Percentiles rank a stretch among this genome's conserved stretches.
Conservation (phyloP, 2,888 invertebrate species). For the Orthosia incerta region DNA sequence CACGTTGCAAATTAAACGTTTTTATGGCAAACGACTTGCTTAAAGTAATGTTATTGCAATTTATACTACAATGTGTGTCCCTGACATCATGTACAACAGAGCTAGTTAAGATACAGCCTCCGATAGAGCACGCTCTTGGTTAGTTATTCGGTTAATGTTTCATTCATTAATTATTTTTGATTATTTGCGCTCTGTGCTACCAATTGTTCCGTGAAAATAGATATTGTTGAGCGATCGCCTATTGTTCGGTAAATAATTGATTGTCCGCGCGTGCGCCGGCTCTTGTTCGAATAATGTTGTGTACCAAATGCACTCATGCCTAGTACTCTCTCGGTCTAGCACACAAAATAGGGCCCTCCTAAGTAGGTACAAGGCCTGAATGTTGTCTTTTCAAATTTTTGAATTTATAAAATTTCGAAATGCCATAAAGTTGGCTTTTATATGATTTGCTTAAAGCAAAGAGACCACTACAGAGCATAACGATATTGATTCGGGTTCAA, state of each 20-base stretch:
- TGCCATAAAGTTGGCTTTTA: neutral
- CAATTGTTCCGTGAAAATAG: constrained; percentile 43
- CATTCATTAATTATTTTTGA: constrained; percentile 36
- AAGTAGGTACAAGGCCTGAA: too few relatives aligned
- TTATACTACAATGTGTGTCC: constrained; percentile 15
- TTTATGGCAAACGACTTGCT: constrained; percentile 37
- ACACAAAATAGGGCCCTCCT: neutral
- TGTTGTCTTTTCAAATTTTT: neutral
- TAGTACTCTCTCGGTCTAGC: too few relatives aligned
- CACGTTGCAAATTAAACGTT: constrained; percentile 36
- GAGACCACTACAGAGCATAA: neutral
- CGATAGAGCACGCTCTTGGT: constrained; percentile 18
- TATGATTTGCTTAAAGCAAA: neutral
- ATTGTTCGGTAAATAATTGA: constrained; percentile 61
- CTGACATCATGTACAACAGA: constrained; percentile 32
- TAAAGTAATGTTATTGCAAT: constrained; percentile 25
- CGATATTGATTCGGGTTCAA: neutral
- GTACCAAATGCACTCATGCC: too few relatives aligned
- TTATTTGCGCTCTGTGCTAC: constrained; percentile 28
- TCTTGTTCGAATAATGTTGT: constrained; percentile 22
- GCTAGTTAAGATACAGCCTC: constrained; percentile 19
- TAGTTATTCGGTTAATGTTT: constrained; percentile 3
- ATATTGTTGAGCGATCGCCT: constrained; percentile 54
- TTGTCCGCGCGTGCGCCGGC: constrained; percentile 31
- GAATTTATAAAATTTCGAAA: neutral